phyloP scores from a whole-genome alignment of 30 jellyfish, hydroid and myxozoan species.

The Turritopsis rubra region DNA sequence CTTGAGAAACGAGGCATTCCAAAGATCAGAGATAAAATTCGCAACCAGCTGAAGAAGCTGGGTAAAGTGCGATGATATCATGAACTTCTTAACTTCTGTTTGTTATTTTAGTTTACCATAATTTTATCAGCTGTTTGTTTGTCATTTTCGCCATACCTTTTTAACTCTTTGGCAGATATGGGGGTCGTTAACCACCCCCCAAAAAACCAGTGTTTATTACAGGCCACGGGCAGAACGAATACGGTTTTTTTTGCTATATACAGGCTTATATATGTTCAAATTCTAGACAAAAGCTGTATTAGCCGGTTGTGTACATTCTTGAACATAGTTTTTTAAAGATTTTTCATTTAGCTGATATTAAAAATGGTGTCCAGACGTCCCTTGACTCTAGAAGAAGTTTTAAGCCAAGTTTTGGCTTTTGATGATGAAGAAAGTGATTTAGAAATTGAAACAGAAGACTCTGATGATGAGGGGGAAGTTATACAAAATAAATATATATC shows the following conservation, averaged over 20 bases:
- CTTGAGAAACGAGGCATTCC: too few species aligned
- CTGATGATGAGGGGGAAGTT: neutral
- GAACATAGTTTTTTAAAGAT: neutral
- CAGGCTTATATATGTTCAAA: neutral
- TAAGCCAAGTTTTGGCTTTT: conserved; percentile 6
- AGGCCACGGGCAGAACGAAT: neutral
- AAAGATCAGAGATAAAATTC: too few species aligned
- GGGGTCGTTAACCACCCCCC: neutral
- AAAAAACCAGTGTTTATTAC: neutral
- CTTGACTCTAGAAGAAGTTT: neutral
- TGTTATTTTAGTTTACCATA: too few species aligned
- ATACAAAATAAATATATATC: neutral
- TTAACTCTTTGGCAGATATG: neutral
- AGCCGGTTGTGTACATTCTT: conserved; percentile 5
- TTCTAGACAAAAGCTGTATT: neutral
- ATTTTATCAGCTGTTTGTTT: too few species aligned
- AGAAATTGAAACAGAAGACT: conserved; percentile 9
- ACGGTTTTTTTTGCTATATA: neutral
- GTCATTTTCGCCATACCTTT: too few species aligned
- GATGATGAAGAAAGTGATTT: neutral
- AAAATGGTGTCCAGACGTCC: neutral
- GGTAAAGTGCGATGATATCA: too few species aligned
- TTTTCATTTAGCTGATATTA: neutral
- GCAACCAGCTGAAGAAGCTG: too few species aligned
- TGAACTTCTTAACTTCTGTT: too few species aligned